Evolutionary conservation across 2,113 vertebrate genomes (phyloP).

Genomic region (Campylorhamphus procurvoides): DNA sequence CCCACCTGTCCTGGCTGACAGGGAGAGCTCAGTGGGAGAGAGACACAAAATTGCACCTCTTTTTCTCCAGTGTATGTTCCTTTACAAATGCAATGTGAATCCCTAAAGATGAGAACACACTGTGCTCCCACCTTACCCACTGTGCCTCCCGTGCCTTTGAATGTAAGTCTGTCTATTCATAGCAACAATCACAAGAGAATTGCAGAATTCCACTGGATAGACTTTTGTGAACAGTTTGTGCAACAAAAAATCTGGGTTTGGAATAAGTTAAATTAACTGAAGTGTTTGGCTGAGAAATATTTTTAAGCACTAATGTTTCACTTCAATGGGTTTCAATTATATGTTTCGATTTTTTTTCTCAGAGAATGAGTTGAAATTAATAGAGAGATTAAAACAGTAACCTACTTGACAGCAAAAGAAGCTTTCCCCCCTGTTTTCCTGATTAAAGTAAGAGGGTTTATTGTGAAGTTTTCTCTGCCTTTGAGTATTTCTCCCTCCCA

Average conservation of each 20-base stretch:
- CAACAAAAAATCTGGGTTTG: neutral
- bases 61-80: neutral
- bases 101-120: neutral
- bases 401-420: neutral
- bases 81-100: neutral
- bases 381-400: neutral
- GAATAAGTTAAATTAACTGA: neutral
- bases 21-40: neutral
- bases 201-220: neutral
- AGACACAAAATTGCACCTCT: neutral
- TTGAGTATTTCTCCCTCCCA: neutral
- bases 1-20: neutral
- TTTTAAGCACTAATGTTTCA: neutral
- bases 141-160: neutral
- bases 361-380: neutral
- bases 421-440: neutral
- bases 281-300: neutral
- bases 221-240: neutral
- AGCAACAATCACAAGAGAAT: neutral
- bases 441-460: neutral
- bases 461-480: neutral
- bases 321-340: neutral
- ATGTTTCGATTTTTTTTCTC: neutral
- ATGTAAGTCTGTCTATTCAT: neutral
- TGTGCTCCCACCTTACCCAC: neutral